phyloP scores from a whole-genome alignment of 2,888 invertebrate species.

The Lycia hirtaria region DNA sequence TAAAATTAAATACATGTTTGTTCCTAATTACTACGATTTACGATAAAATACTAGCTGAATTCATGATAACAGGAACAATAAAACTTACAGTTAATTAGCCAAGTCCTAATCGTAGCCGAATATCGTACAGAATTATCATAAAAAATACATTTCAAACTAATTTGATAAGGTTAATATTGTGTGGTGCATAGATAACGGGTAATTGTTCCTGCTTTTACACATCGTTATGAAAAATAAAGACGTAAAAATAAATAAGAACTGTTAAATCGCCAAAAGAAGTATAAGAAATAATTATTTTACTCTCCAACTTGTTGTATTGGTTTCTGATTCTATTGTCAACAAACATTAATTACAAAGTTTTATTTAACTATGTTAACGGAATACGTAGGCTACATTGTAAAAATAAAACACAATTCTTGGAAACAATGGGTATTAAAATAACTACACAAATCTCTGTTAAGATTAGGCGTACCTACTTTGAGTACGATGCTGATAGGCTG shows the following conservation, averaged over 20 bases:
- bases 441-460: too few species aligned
- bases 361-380: too few species aligned
- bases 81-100: slow-evolving; percentile 50
- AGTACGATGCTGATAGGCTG: too few species aligned
- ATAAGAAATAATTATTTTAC: too few species aligned
- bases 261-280: not conserved
- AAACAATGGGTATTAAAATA: too few species aligned
- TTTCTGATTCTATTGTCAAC: not conserved
- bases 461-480: too few species aligned
- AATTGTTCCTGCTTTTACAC: slow-evolving; percentile 53
- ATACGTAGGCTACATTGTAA: too few species aligned
- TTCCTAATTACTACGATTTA: slow-evolving; percentile 32
- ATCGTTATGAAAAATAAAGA: slow-evolving; percentile 30
- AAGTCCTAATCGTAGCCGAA: slow-evolving; percentile 49
- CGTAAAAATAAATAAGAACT: slow-evolving; percentile 1
- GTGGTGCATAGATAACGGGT: slow-evolving; percentile 51
- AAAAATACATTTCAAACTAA: slow-evolving; percentile 60
- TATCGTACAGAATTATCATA: slow-evolving; percentile 60
- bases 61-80: slow-evolving; percentile 38
- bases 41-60: slow-evolving; percentile 23
- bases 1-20: not conserved
- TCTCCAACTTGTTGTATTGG: too few species aligned
- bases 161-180: slow-evolving; percentile 55
- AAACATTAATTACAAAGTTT: not conserved
- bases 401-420: too few species aligned